Evolutionary conservation across 2,888 invertebrate species (phyloP), one percentile per base, ranked within the genome.

Genomic region (Apamea epomidion): DNA sequence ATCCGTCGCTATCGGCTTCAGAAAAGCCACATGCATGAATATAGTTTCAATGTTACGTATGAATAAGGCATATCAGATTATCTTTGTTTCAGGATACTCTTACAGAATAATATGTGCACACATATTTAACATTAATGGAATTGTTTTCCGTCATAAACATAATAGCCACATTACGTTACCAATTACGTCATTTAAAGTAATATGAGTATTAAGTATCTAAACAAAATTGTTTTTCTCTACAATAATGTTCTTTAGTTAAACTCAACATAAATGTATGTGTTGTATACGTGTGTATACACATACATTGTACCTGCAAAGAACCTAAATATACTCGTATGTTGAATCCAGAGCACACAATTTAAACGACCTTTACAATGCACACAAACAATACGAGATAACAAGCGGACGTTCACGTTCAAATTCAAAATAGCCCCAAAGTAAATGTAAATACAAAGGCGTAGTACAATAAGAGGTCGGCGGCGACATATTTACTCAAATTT

Each of bases 401-500:
- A 91, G 91, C 89, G 91, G 87, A 90, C 90, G 87, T 91, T 91
- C 91, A 90, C 91, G 91, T 92, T 90, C 91, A 90, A 91, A 92
- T 93, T 92, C 92, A 90, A 93, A 94, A 93, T 92, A 94, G 91
- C 91, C 92, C 81, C 89, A 89, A 92, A 93, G 93, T 92, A 91
- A 94, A 94, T 93, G 92, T 93, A 93, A 94, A 94, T 92, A 94
- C 83, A 91, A 92, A 92, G 90, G 91, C 88, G 90, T 91, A 93
- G 93, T 92, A 95, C 92, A 93, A 94, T 93, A 94, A 92, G 92
- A 93, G 92, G 89, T 89, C 91, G 92, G 90, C 92, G 91, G 91
- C 92, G 93, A 94, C 94, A 94, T 95, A 95, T 95, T 95, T 94
- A 94, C 95, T 94, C 93, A 95, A 95, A 95, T 95, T 95, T 95